Percentiles rank a stretch among this genome's conserved stretches.
phyloP scores from a whole-genome alignment of 1,140 invertebrate species.

The Penaeus japonicus region DNA sequence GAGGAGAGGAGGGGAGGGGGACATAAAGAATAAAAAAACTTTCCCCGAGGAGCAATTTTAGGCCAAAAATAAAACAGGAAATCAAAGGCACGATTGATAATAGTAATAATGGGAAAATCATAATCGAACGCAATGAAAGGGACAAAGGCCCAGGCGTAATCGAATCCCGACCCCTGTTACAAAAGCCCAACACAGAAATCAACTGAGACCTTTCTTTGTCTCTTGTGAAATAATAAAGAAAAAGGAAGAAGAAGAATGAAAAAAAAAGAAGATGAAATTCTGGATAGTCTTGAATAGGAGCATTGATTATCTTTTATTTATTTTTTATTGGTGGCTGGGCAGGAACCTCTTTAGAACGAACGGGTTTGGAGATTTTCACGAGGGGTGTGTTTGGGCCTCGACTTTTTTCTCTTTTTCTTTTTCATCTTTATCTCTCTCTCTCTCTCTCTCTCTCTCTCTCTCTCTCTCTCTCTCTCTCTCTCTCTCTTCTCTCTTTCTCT shows the following conservation, averaged over 20 bases:
- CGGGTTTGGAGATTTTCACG: background rate
- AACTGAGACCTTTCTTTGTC: constrained; percentile 20
- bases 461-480: too few species aligned
- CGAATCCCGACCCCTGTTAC: background rate
- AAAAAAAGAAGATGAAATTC: constrained; percentile 39
- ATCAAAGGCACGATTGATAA: constrained; percentile 46
- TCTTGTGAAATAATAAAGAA: constrained; percentile 10
- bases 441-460: too few species aligned
- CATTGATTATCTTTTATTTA: constrained; percentile 24
- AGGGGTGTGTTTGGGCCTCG: too few species aligned
- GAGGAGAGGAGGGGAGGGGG: background rate
- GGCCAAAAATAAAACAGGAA: constrained; percentile 39
- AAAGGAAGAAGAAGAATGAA: background rate
- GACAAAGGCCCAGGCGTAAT: constrained; percentile 26
- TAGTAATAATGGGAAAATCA: constrained; percentile 48
- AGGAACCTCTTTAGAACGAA: background rate
- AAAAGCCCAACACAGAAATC: constrained; percentile 18
- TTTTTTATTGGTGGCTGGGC: constrained; percentile 16
- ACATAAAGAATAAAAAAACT: background rate
- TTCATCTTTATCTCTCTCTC: too few species aligned
- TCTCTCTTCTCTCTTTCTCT: too few species aligned
- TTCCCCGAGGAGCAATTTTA: constrained; percentile 15
- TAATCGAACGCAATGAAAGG: background rate
- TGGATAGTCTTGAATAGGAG: constrained; percentile 35
- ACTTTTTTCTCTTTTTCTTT: too few species aligned